Evolutionary conservation across 2,113 vertebrate genomes (phyloP).

Genomic region (Leptodactylus fuscus): DNA sequence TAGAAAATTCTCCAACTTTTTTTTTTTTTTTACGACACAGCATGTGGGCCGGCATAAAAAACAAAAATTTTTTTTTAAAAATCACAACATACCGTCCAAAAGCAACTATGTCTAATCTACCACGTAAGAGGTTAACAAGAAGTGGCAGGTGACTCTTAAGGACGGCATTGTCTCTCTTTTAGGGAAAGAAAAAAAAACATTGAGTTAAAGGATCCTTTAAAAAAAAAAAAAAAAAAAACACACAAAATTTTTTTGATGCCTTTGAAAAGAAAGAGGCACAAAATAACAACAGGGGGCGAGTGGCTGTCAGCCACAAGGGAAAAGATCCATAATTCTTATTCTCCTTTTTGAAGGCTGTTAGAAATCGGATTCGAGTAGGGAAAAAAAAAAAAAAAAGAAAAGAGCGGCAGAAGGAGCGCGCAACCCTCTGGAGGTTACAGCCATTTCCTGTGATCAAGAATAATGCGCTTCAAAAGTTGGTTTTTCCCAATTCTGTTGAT

Average conservation of each 20-base stretch:
- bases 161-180: constrained; percentile 95
- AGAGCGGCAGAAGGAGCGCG: constrained; percentile 82
- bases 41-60: constrained; percentile 80
- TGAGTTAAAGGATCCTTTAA: constrained; percentile 98
- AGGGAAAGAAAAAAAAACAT: constrained; percentile 79
- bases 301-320: constrained; percentile 96
- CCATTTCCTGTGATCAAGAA: constrained; percentile 99
- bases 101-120: constrained; percentile 84
- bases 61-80: too few relatives aligned
- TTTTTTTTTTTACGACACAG: too few relatives aligned
- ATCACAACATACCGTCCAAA: too few relatives aligned
- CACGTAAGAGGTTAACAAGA: constrained; percentile 97
- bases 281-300: constrained; percentile 99
- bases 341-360: constrained; percentile 98
- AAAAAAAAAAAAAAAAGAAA: constrained; percentile 6
- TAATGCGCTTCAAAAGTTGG: constrained; percentile 98
- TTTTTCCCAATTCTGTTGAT: constrained; percentile 98
- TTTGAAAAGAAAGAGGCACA: constrained; percentile 99
- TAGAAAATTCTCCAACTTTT: background rate
- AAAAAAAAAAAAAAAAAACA: constrained; percentile 11
- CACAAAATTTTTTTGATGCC: constrained; percentile 93
- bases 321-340: constrained; percentile 94
- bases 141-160: constrained; percentile 94
- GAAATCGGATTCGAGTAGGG: constrained; percentile 82
- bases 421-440: constrained; percentile 95